Evolutionary conservation across 2,797 vertebrate genomes (phyloP).

Genomic region (Sebastes wilsoni): DNA sequence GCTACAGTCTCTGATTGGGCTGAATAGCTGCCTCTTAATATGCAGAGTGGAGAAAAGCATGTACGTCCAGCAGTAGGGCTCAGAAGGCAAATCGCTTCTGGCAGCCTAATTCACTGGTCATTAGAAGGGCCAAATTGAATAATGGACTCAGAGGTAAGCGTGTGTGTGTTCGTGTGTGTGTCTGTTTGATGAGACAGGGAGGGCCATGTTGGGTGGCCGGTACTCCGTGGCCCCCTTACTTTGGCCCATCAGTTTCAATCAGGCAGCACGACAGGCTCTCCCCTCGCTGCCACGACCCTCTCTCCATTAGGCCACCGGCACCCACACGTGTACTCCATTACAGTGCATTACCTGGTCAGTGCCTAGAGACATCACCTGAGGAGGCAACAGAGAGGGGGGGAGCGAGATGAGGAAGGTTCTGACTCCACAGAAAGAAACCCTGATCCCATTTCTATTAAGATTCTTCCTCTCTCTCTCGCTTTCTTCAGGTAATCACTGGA

Average conservation of each 20-base stretch:
- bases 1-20: slow-evolving; percentile 38
- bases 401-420: neutral
- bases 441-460: slow-evolving; percentile 70
- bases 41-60: slow-evolving; percentile 62
- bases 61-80: slow-evolving; percentile 58
- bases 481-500: slow-evolving; percentile 66
- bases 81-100: slow-evolving; percentile 81
- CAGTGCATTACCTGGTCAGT: slow-evolving; percentile 71
- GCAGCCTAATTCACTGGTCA: slow-evolving; percentile 84
- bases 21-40: slow-evolving; percentile 60
- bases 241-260: slow-evolving; percentile 85
- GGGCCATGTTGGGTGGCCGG: slow-evolving; percentile 61
- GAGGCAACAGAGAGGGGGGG: neutral
- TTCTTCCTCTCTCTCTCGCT: slow-evolving; percentile 42
- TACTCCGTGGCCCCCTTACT: slow-evolving; percentile 66
- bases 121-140: slow-evolving; percentile 85
- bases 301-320: slow-evolving; percentile 73
- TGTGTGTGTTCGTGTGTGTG: slow-evolving; percentile 18
- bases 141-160: slow-evolving; percentile 72
- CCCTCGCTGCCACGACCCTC: slow-evolving; percentile 59
- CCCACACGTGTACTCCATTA: slow-evolving; percentile 81
- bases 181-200: slow-evolving; percentile 40
- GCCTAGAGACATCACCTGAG: slow-evolving; percentile 49
- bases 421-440: slow-evolving; percentile 13
- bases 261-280: slow-evolving; percentile 74